phyloP scores from a whole-genome alignment of 2,113 vertebrate genomes.

The Isichthys henryi region DNA sequence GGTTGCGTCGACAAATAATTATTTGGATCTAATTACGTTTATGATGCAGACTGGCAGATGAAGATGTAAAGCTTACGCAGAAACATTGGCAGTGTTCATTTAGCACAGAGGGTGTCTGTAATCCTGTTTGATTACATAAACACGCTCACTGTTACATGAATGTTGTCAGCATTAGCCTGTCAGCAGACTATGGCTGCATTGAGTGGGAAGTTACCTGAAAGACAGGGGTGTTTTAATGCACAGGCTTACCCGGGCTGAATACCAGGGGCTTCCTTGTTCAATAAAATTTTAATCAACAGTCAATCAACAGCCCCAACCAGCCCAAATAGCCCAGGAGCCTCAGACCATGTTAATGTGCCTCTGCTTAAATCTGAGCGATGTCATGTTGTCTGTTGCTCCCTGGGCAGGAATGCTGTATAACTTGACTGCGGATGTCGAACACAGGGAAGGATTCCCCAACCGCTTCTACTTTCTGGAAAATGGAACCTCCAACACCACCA shows the following conservation, averaged over 20 bases:
- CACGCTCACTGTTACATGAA: not conserved
- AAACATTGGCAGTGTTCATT: not conserved
- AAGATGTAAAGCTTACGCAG: not conserved
- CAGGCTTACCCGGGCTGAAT: not conserved
- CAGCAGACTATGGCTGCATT: not conserved
- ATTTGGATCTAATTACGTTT: not conserved
- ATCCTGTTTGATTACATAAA: not conserved
- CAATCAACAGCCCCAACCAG: not conserved
- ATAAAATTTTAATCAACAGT: not conserved
- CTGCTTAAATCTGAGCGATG: not conserved
- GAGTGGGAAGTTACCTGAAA: not conserved
- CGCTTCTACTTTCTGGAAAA: conserved; percentile 86
- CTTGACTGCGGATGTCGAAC: conserved; percentile 75
- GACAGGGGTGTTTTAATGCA: not conserved
- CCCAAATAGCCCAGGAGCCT: not conserved
- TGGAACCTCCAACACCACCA: conserved; percentile 70
- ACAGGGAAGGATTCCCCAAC: conserved; percentile 67
- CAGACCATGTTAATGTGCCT: not conserved
- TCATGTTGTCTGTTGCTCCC: conserved; percentile 13
- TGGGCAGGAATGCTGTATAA: conserved; percentile 80
- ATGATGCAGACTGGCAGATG: not conserved
- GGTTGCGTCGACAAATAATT: not conserved
- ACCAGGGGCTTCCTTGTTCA: not conserved
- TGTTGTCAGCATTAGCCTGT: not conserved
- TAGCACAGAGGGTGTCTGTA: not conserved